Evolutionary conservation across 2,888 invertebrate genomes (phyloP).

Genomic region (Eupithecia inturbata): DNA sequence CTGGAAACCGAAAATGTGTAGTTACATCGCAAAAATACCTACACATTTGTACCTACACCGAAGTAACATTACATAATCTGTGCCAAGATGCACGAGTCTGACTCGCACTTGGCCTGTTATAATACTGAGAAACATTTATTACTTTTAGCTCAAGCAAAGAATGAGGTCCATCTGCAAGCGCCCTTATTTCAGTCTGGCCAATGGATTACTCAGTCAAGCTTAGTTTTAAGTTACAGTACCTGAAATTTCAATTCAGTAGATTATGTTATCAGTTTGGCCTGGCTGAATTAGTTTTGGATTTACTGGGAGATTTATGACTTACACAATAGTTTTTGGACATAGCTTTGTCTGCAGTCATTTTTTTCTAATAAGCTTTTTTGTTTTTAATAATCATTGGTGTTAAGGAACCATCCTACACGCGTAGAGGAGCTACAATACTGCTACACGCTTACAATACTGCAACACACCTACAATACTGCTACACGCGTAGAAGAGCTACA

Average conservation of each 20-base stretch:
- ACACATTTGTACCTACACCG: no score
- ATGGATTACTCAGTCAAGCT: constrained; percentile 31
- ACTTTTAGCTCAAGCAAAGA: not conserved
- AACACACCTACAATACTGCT: no score
- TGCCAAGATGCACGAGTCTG: not conserved
- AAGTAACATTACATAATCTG: no score
- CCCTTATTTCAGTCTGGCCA: constrained; percentile 29
- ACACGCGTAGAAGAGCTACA: no score
- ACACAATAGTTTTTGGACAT: not conserved
- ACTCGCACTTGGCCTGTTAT: not conserved
- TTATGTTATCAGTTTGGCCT: constrained; percentile 23
- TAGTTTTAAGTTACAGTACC: constrained; percentile 28
- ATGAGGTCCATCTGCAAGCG: not conserved
- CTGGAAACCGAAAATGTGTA: no score
- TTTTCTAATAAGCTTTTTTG: not conserved
- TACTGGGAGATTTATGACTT: constrained; percentile 1
- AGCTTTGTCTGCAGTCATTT: not conserved
- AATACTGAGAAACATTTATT: not conserved
- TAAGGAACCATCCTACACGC: no score
- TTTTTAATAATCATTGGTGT: no score
- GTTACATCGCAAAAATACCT: no score
- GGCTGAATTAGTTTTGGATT: constrained; percentile 7
- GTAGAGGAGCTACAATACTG: no score
- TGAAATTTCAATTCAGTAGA: constrained; percentile 21
- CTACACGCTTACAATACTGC: no score